These are phyloP conservation scores for Indicator maculatus DNA, from an alignment of 2,113 vertebrate species.

Conservation along the genomic window DNA sequence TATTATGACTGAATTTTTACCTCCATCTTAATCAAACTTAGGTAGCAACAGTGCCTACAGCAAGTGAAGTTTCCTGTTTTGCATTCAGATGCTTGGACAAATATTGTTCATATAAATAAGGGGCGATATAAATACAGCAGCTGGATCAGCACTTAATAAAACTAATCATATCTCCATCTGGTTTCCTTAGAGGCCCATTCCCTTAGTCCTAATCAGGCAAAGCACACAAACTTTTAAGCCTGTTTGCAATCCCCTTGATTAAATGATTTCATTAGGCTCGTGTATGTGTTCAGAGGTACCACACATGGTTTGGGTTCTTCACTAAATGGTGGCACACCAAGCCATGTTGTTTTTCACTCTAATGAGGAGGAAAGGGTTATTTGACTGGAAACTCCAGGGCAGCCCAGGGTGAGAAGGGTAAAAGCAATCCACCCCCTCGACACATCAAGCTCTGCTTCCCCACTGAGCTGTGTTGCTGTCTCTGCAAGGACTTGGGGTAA, in stretches of 20 bases:
- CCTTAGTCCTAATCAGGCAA: slow-evolving; percentile 55
- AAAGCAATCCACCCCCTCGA: not conserved
- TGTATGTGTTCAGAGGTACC: not conserved
- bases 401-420: not conserved
- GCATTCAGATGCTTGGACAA: slow-evolving; percentile 56
- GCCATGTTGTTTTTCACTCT: not conserved
- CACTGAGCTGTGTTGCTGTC: not conserved
- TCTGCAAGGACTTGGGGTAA: not conserved
- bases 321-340: not conserved
- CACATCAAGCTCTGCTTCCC: not conserved
- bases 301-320: not conserved
- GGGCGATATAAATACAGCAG: slow-evolving; percentile 55
- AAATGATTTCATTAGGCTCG: slow-evolving; percentile 58
- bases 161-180: slow-evolving; percentile 61
- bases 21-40: slow-evolving; percentile 47
- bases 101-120: slow-evolving; percentile 58
- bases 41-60: not conserved
- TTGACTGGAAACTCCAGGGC: not conserved
- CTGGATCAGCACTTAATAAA: slow-evolving; percentile 66
- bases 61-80: slow-evolving; percentile 23
- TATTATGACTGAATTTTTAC: not conserved
- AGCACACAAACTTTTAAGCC: slow-evolving; percentile 49
- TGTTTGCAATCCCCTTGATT: slow-evolving; percentile 49
- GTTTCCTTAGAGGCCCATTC: slow-evolving; percentile 51
- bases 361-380: not conserved